Base-by-base conservation (phyloP, 1,140 invertebrate species). In the Cherax quadricarinatus region DNA sequence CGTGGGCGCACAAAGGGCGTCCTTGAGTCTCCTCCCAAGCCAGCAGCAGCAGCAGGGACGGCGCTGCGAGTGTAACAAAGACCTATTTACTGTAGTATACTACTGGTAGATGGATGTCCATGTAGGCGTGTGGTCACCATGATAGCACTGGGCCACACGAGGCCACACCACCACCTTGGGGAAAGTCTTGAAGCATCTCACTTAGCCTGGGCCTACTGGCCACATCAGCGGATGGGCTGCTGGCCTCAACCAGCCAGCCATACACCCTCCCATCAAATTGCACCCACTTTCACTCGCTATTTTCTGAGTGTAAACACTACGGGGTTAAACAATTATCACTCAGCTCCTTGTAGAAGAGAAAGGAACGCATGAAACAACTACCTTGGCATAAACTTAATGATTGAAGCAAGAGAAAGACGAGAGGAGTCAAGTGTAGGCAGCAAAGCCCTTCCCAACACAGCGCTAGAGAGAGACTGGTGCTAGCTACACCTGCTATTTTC, bases 401-500 rank as follows among this genome's bases (percentile, higher is more conserved):
- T 73, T 73, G 60, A 51, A 66, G 70, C 62, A 49, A 86, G 21
- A 86, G 70, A 86, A 86, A 86, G 84, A n/a, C 30, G 84, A 86
- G 84, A 73, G 12, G 66, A 70, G 66, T 86, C 75, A 73, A 73
- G 66, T 86, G 62, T 48, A 73, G 48, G 84, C 84, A 86, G 70
- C 84, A 18, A 10, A 12, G 70, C 62, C 62, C 49, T 66, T 75
- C 49, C 16, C 84, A 41, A 21, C 62, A 86, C 84, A 86, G 66
- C 84, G 84, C 70, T 70, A 73, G 10, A 86, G 41, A 75, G 66
- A 86, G 66, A 86, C 84, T 86, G 84, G 62, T 86, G 84, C 84
- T 86, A 70, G 66, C 84, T 86, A 86, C 84, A 86, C 84, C 84
- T 86, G 84, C 84, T 86, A 75, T 75, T 86, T 86, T 86, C 84